Conservation (phyloP, 2,797 vertebrate species). For the Coilia nasus region DNA sequence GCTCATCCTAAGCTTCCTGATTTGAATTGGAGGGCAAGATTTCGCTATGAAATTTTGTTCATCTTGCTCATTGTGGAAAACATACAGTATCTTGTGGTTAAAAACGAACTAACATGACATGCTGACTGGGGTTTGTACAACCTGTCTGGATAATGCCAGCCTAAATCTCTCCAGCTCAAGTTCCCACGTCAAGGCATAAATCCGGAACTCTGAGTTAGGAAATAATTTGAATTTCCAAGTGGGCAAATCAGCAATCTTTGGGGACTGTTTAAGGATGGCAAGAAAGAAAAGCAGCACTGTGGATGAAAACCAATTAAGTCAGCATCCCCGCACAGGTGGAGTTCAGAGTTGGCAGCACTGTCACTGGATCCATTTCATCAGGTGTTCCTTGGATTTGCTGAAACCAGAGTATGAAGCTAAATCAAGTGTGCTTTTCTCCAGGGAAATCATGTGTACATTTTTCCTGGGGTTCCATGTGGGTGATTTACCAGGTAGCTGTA, state of each 20-base stretch:
- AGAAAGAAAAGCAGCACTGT: not conserved
- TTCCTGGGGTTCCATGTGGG: not conserved
- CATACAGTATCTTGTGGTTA: not conserved
- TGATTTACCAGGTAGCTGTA: not conserved
- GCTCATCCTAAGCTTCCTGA: not conserved
- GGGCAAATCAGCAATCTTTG: not conserved
- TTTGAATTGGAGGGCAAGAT: not conserved
- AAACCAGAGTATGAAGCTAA: not conserved
- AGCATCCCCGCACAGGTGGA: not conserved
- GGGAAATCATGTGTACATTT: not conserved
- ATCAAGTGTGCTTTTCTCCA: not conserved
- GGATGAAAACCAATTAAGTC: slow-evolving; percentile 3
- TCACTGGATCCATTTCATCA: not conserved
- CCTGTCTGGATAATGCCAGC: not conserved
- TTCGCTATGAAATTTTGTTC: not conserved
- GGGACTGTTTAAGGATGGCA: not conserved
- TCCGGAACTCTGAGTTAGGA: not conserved
- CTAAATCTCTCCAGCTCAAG: not conserved
- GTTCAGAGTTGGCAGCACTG: not conserved
- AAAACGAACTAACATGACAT: too few relatives aligned
- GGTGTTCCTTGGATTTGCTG: not conserved
- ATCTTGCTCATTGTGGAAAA: not conserved
- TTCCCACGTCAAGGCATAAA: not conserved
- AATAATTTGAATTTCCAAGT: not conserved
- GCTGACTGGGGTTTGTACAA: not conserved